Percentiles rank a stretch among this genome's conserved stretches.
These are phyloP conservation scores for Parasteatoda tepidariorum DNA, from an alignment of 1,140 invertebrate genomes.

Conservation along the genomic window DNA sequence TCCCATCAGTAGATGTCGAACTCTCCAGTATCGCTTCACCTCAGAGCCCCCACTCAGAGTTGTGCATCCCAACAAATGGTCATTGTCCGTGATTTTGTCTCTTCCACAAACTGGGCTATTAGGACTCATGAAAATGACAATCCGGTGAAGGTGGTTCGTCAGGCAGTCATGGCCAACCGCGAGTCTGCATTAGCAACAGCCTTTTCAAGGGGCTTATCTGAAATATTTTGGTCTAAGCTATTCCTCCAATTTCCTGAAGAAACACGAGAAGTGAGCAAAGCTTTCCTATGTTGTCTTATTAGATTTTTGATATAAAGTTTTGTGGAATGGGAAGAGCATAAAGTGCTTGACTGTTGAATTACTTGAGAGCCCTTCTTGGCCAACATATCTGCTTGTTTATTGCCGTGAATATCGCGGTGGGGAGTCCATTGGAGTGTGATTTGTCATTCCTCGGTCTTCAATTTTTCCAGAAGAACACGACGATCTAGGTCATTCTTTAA, in stretches of 20 bases:
- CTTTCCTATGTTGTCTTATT: no score
- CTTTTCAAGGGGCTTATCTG: neutral
- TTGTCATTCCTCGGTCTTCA: neutral
- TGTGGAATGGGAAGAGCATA: neutral
- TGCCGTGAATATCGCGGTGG: neutral
- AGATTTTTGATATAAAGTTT: neutral
- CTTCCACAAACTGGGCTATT: neutral
- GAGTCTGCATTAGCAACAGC: neutral
- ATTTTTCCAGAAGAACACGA: no score
- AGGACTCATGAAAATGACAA: neutral
- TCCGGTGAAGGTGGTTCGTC: neutral
- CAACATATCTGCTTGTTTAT: neutral
- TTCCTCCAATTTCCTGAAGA: neutral
- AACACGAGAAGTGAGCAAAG: neutral
- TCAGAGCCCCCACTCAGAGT: neutral
- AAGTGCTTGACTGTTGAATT: constrained; percentile 1
- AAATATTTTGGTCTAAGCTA: no score
- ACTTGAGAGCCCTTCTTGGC: neutral
- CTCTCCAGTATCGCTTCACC: no score
- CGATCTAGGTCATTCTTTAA: no score
- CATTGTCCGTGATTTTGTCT: neutral
- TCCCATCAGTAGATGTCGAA: neutral
- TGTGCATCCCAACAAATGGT: neutral
- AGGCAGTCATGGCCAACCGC: neutral
- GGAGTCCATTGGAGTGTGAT: neutral